Evolutionary conservation across 2,888 invertebrate species (phyloP).

Genomic region (Patella ulyssiponensis): DNA sequence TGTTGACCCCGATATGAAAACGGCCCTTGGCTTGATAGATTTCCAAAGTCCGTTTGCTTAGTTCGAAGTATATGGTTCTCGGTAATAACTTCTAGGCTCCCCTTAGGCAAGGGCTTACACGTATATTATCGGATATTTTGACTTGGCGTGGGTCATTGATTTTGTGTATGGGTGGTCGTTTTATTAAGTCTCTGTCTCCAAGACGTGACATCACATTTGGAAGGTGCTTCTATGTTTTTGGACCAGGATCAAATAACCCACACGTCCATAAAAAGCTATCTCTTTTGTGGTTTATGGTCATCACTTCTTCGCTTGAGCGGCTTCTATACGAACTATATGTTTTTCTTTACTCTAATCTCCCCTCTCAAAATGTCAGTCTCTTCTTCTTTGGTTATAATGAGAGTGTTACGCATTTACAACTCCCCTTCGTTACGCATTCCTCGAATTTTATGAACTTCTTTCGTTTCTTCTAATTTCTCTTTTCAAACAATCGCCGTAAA

Average conservation of each 20-base stretch:
- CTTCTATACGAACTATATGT: not conserved
- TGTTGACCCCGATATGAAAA: not conserved
- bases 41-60: not conserved
- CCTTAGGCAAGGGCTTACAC: not conserved
- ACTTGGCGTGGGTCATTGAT: not conserved
- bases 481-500: not conserved
- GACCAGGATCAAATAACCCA: not conserved
- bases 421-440: conserved; percentile 1
- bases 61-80: not conserved
- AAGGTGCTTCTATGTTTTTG: not conserved
- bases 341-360: not conserved
- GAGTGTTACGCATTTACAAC: conserved; percentile 4
- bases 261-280: not conserved
- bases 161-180: conserved; percentile 3
- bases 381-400: not conserved
- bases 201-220: not conserved
- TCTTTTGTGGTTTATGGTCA: conserved; percentile 3
- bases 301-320: conserved; percentile 1
- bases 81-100: not conserved
- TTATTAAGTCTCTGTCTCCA: not conserved
- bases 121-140: not conserved
- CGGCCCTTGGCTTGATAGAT: not conserved
- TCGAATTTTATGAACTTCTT: conserved; percentile 7
- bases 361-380: not conserved
- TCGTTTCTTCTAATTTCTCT: not conserved